Evolutionary conservation across 2,113 vertebrate species (phyloP), one percentile per base, ranked within the genome.

Genomic region (Calyptommatus sinebrachiatus): DNA sequence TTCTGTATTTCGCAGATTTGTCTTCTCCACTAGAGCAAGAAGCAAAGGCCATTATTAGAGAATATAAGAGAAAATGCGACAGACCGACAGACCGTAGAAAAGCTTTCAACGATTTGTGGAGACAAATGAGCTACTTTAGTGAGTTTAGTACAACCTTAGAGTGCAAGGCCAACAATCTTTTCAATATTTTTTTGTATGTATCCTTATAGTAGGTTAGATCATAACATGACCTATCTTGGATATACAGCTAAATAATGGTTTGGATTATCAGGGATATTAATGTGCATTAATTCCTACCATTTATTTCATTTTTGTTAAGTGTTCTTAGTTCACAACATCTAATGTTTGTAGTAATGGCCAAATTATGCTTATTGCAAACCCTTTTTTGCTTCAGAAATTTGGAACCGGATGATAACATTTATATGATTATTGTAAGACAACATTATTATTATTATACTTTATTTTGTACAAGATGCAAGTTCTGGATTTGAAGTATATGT

Each of bases 111-210:
- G 81, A 50, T 71, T 70, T 7, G 0, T 74, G 83, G 83, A 76
- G 67, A 83, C 46, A 26, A 20, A 8, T 63, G 68, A 79, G 46
- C 83, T 80, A 73, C 63, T 71, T 41, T 48, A 53, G 82, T 88
- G 84, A 86, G 84, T 88, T 86, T 57, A 77, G 71, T 45, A 73
- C 57, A 73, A 73, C 29, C 7, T 78, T 81, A 62, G 62, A n/a
- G 20, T 69, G 81, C 69, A 67, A 82, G 26, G 60, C 5, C 76
- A 26, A 11, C 66, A 66, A 5, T 26, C 72, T 41, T 80, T 83
- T 61, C 71, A 35, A 8, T 18, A 26, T 81, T 46, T 10, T 46
- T 75, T 48, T 29, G 18, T 68, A 74, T 12, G 28, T 57, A 18
- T 35, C 24, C 2, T 66, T 28, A 66, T 81, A 61, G 31, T 57